Percentiles rank a stretch among this genome's conserved stretches.
Evolutionary conservation across 2,113 vertebrate species (phyloP).

Genomic region (Heterochromis multidens): DNA sequence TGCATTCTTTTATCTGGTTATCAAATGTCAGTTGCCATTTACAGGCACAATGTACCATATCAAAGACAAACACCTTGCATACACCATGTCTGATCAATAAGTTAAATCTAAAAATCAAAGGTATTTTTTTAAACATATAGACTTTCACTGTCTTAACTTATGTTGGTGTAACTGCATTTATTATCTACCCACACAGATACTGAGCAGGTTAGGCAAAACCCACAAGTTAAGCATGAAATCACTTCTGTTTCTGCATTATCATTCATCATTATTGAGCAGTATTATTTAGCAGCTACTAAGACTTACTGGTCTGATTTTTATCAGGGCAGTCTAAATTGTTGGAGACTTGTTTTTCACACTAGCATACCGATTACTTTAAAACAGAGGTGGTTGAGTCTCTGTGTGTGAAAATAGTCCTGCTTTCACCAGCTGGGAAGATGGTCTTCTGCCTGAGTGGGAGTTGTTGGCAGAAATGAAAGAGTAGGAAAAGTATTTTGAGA

Average conservation of each 20-base stretch:
- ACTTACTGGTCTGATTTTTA: not conserved
- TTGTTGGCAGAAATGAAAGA: slow-evolving; percentile 47
- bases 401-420: slow-evolving; percentile 35
- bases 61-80: not conserved
- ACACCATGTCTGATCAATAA: not conserved
- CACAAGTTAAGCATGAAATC: not conserved
- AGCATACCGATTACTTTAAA: not conserved
- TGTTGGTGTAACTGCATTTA: not conserved
- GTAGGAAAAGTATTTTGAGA: slow-evolving; percentile 48
- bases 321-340: not conserved
- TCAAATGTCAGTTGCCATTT: not conserved
- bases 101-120: not conserved
- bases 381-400: slow-evolving; percentile 23
- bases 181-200: not conserved
- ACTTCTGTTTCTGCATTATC: not conserved
- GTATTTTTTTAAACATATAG: not conserved
- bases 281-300: not conserved
- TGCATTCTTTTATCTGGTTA: not conserved
- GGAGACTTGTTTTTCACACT: not conserved
- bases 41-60: not conserved
- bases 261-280: not conserved
- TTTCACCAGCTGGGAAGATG: slow-evolving; percentile 50
- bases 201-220: not conserved
- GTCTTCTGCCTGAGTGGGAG: slow-evolving; percentile 68
- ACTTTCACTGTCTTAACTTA: not conserved